Evolutionary conservation across 2,888 invertebrate genomes (phyloP).

Genomic region (Agonopterix subpropinquella): DNA sequence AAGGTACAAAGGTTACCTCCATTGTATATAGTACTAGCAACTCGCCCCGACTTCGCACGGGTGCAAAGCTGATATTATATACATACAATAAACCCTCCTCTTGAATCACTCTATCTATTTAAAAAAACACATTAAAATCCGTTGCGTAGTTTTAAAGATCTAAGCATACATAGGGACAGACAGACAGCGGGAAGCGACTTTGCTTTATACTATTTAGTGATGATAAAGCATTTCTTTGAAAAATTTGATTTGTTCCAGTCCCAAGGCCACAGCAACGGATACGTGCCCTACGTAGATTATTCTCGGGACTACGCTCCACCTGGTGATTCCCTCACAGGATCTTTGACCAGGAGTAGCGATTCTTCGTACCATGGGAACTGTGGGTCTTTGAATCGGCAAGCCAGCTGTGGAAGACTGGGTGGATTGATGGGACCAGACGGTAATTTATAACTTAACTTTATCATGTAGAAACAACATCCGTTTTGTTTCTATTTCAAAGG

Average conservation of each 20-base stretch:
- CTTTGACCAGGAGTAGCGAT: conserved; percentile 54
- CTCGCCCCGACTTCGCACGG: too few relatives aligned
- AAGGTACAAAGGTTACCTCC: neutral
- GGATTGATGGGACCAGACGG: conserved; percentile 61
- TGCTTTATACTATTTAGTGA: too few relatives aligned
- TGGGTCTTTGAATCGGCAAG: conserved; percentile 49
- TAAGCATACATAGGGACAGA: too few relatives aligned
- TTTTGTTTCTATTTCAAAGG: too few relatives aligned
- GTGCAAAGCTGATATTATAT: too few relatives aligned
- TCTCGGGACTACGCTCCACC: conserved; percentile 92
- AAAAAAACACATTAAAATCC: too few relatives aligned
- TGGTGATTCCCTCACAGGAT: conserved; percentile 50
- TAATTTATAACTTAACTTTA: conserved; percentile 17
- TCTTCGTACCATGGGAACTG: conserved; percentile 47
- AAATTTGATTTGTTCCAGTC: neutral
- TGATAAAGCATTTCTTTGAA: neutral
- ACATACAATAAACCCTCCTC: too few relatives aligned
- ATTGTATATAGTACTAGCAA: too few relatives aligned
- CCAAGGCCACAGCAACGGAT: conserved; percentile 82
- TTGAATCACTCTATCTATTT: too few relatives aligned
- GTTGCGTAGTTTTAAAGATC: too few relatives aligned
- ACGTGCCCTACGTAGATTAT: conserved; percentile 93
- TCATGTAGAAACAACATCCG: too few relatives aligned
- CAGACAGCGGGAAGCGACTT: too few relatives aligned
- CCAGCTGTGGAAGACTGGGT: conserved; percentile 49